phyloP scores from a whole-genome alignment of 2,888 invertebrate species.

The Heliconius ismenius region DNA sequence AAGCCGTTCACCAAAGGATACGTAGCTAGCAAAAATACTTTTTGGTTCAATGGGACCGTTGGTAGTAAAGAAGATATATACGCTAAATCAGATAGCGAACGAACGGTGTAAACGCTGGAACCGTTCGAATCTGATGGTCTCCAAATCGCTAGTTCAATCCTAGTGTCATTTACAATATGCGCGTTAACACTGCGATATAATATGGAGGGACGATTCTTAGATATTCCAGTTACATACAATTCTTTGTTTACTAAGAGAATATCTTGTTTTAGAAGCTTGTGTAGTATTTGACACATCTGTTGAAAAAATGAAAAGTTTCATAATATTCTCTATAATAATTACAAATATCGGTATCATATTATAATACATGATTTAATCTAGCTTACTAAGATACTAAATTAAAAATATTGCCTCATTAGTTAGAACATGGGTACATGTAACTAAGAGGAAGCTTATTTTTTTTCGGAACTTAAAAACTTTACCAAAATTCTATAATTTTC shows the following conservation, averaged over 20 bases:
- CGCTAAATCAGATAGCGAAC: conserved; percentile 48
- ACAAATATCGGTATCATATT: too few species aligned
- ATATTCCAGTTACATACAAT: conserved; percentile 23
- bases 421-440: too few species aligned
- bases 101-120: conserved; percentile 50
- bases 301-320: neutral
- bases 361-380: neutral
- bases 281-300: conserved; percentile 44
- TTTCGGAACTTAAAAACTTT: too few species aligned
- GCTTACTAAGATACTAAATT: too few species aligned
- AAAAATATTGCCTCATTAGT: too few species aligned
- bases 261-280: conserved; percentile 47
- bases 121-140: conserved; percentile 43
- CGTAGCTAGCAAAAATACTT: conserved; percentile 50
- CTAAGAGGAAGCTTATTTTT: too few species aligned
- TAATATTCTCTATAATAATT: too few species aligned
- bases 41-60: conserved; percentile 48
- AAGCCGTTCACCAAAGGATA: conserved; percentile 52
- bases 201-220: conserved; percentile 43
- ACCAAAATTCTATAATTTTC: neutral
- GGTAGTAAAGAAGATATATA: conserved; percentile 46
- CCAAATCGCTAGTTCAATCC: conserved; percentile 50
- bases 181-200: conserved; percentile 48
- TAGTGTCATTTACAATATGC: conserved; percentile 40
- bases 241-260: conserved; percentile 52